phyloP scores from a whole-genome alignment of 2,113 vertebrate genomes.

The Agapornis roseicollis region DNA sequence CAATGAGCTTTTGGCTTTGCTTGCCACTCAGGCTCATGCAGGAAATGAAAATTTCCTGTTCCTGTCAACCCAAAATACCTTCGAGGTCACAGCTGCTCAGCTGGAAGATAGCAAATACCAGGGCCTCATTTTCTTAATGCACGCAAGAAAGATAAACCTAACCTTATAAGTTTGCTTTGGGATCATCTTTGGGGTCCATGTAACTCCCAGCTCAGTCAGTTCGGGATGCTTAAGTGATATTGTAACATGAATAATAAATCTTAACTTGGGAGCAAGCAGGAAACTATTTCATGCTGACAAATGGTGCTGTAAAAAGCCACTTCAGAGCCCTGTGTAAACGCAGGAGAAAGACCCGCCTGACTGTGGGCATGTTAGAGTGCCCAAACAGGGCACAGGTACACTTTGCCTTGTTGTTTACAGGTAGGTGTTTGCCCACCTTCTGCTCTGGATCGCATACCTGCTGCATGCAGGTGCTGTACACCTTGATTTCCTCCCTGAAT shows the following conservation, averaged over 20 bases:
- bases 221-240: not conserved
- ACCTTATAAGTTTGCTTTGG: not conserved
- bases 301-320: not conserved
- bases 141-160: not conserved
- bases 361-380: not conserved
- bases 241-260: not conserved
- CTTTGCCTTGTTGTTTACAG: not conserved
- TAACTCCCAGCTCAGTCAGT: not conserved
- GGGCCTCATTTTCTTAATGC: not conserved
- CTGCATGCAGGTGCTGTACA: no score
- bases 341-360: not conserved
- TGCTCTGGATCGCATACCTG: not conserved
- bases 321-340: not conserved
- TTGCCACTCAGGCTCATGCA: not conserved
- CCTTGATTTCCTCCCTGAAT: not conserved
- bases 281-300: not conserved
- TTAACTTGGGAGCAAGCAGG: not conserved
- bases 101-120: not conserved
- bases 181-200: not conserved
- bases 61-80: not conserved
- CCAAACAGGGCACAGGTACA: not conserved
- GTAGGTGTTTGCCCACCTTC: not conserved
- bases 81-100: not conserved
- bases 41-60: conserved; percentile 19
- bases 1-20: not conserved